A percentile compares a stretch with the other conserved stretches of the same genome.
Evolutionary conservation across 2,113 vertebrate species (phyloP).

Genomic region (Bettongia penicillata): DNA sequence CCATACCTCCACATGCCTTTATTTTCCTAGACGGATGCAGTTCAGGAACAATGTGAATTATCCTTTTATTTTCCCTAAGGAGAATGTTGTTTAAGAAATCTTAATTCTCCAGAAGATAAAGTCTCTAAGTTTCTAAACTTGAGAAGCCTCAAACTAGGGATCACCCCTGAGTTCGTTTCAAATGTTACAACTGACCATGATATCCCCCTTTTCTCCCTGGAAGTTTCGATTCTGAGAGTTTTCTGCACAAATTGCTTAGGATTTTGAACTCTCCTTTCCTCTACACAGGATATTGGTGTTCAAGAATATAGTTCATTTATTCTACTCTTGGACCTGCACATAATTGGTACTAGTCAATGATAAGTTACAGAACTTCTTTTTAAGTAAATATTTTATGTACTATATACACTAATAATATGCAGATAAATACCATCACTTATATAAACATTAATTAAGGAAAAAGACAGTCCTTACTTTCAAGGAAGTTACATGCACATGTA

Average conservation of each 20-base stretch:
- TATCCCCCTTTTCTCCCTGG: neutral
- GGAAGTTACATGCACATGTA: neutral
- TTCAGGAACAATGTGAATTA: neutral
- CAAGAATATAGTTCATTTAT: neutral
- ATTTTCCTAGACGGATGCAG: neutral
- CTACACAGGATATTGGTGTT: neutral
- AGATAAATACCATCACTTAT: neutral
- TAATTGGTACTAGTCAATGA: neutral
- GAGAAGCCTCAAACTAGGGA: neutral
- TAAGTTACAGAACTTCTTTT: neutral
- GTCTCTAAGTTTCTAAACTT: neutral
- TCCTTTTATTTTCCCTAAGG: neutral
- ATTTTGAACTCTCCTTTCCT: neutral
- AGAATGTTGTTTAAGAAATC: neutral
- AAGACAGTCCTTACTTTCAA: neutral
- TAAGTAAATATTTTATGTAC: neutral
- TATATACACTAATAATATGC: neutral
- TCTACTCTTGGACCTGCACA: neutral
- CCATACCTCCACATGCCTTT: neutral
- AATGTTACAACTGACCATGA: neutral
- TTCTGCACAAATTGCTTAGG: neutral
- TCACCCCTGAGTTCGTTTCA: neutral
- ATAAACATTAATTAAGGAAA: neutral
- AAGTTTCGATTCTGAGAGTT: neutral
- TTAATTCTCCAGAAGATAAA: neutral